These are phyloP conservation scores for Stratiomys singularior DNA, from an alignment of 2,888 invertebrate genomes.

Conservation along the genomic window DNA sequence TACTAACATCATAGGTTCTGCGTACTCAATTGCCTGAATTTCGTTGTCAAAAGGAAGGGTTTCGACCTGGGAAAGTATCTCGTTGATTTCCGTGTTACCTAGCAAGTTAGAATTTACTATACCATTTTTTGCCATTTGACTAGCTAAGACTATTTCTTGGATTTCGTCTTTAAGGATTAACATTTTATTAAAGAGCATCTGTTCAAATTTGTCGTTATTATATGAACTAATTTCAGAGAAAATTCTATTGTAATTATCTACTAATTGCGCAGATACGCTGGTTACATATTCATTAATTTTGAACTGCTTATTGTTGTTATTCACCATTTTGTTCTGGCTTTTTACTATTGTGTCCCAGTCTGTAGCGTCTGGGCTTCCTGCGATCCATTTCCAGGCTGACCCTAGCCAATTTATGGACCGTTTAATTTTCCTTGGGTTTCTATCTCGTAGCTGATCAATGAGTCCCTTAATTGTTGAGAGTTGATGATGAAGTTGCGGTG, in stretches of 20 bases:
- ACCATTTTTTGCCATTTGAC: constrained; percentile 7
- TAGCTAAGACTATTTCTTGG: constrained; percentile 13
- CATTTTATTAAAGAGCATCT: constrained; percentile 7
- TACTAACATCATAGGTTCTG: constrained; percentile 48
- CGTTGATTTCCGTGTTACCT: background rate
- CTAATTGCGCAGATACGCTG: constrained; percentile 13
- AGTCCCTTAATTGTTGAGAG: background rate
- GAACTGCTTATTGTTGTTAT: constrained; percentile 47
- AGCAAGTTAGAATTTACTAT: constrained; percentile 14
- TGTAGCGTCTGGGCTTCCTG: constrained; percentile 46
- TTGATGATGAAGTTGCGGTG: background rate
- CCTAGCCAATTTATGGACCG: constrained; percentile 48
- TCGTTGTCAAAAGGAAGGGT: constrained; percentile 51
- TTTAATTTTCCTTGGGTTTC: constrained; percentile 24
- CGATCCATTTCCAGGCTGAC: constrained; percentile 48
- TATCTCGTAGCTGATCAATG: constrained; percentile 6
- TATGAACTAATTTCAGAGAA: no score
- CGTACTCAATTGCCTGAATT: constrained; percentile 45
- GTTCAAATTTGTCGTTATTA: no score
- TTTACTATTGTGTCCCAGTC: constrained; percentile 43
- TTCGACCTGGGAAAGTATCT: constrained; percentile 44
- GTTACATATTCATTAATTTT: constrained; percentile 43
- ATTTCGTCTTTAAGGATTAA: constrained; percentile 7
- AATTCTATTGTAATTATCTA: constrained; percentile 43
- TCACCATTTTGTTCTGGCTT: constrained; percentile 34